Percentiles rank a stretch among this genome's conserved stretches.
These are phyloP conservation scores for Dissostichus mawsoni DNA, from an alignment of 2,113 vertebrate genomes.

Conservation along the genomic window DNA sequence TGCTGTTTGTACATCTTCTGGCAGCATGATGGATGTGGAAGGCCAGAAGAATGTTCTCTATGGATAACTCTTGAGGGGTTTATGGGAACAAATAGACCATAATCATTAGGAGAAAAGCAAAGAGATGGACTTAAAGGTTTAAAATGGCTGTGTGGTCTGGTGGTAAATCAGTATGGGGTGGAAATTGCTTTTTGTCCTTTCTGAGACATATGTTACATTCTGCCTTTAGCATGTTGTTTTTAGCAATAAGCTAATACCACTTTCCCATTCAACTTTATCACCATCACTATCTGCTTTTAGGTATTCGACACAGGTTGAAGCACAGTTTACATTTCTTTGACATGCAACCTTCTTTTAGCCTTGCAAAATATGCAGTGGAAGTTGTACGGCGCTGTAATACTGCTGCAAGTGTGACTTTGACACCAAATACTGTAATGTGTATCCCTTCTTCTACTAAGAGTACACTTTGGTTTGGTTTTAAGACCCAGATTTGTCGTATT, in stretches of 20 bases:
- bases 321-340: not conserved
- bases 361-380: not conserved
- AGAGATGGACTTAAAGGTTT: slow-evolving; percentile 10
- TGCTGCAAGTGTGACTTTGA: not conserved
- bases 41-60: slow-evolving; percentile 29
- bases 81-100: not conserved
- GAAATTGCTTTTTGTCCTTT: slow-evolving; percentile 41
- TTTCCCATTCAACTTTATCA: slow-evolving; percentile 24
- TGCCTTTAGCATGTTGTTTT: slow-evolving; percentile 6
- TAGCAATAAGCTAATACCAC: slow-evolving; percentile 32
- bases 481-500: not conserved
- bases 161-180: slow-evolving; percentile 41
- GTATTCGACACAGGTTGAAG: not conserved
- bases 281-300: not conserved
- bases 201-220: slow-evolving; percentile 13
- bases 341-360: not conserved
- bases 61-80: slow-evolving; percentile 29
- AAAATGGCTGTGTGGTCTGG: slow-evolving; percentile 47
- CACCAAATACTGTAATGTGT: not conserved
- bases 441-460: not conserved
- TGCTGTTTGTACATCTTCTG: slow-evolving; percentile 29
- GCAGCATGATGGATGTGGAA: slow-evolving; percentile 41
- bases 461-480: not conserved
- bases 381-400: not conserved
- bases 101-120: slow-evolving; percentile 13